Base-by-base conservation (phyloP, 1,140 invertebrate genomes). In the Drosophila nigromelanica region DNA sequence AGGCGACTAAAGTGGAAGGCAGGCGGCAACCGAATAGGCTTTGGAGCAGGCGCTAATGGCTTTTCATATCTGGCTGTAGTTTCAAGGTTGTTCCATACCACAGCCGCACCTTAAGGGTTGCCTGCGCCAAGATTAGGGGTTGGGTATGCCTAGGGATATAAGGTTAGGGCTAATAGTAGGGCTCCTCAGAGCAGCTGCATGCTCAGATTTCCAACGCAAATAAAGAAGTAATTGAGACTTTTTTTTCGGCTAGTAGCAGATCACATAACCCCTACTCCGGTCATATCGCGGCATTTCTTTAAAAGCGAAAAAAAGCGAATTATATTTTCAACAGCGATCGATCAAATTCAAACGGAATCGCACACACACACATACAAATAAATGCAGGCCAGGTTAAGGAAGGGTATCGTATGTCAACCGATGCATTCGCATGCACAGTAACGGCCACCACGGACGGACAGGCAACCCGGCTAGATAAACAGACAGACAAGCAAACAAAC, bases 291-390 rank as follows among this genome's bases (percentile, higher is more conserved):
- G 51, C 55, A 69, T 82, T 76, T 72, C 62, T 58, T 72, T 64
- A 59, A 73, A 66, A 66, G 63, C 47, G 21, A 61, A 56, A 11
- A 40, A 61, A 27, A 59, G 72, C 67, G 68, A 80, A 85, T 76
- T 63, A 82, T 75, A 66, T 69, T 82, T 87, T 86, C 82, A 78
- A 78, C 79, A 69, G 72, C 78, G 66, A 87, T 89, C 79, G 79
- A 89, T 89, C 83, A 89, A 76, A 82, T 45, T 76, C 76, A 78
- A 76, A 76, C 61, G 66, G 62, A 61, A 69, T 71, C 73, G 76
- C 63, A 58, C 21, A 71, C 43, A 67, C 43, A 45, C 45, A 68
- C n/a, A 33, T 15, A 35, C 27, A 73, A 5, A 63, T 43, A 68
- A 45, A 59, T 55, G 75, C 79, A 72, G 80, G 71, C 80, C 64